Evolutionary conservation across 2,113 vertebrate species (phyloP).

Genomic region (Python bivittatus): DNA sequence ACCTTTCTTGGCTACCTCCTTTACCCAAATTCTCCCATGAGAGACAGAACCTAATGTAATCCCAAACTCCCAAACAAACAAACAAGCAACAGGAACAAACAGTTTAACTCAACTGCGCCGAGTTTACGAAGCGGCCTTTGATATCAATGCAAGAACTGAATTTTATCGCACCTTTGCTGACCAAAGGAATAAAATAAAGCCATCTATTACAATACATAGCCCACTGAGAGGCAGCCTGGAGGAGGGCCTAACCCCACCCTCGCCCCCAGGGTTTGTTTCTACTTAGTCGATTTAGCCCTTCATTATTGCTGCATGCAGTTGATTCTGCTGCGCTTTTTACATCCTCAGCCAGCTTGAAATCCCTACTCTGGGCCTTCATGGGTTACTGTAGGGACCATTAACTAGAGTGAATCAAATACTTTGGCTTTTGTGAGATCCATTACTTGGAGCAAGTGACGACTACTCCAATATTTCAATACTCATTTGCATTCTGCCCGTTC

Average conservation of each 20-base stretch:
- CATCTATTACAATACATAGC: not conserved
- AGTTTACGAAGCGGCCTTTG: not conserved
- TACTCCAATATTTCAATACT: not conserved
- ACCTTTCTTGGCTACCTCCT: not conserved
- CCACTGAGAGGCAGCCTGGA: not conserved
- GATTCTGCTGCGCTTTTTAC: not conserved
- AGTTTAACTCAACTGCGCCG: not conserved
- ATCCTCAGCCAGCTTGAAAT: not conserved
- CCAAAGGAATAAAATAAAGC: not conserved
- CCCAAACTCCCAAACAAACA: not conserved
- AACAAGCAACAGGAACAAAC: not conserved
- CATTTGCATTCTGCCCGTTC: not conserved
- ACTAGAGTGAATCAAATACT: not conserved
- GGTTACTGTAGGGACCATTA: not conserved
- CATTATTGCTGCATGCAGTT: not conserved
- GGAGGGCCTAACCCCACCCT: not conserved
- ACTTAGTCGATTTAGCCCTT: not conserved
- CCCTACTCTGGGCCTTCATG: not conserved
- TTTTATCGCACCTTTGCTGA: not conserved
- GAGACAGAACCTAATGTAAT: not conserved
- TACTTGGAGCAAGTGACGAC: not conserved
- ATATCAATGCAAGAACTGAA: not conserved
- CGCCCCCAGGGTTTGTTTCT: not conserved
- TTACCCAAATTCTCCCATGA: not conserved
- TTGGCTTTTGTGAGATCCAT: not conserved